Evolutionary conservation across 2,888 invertebrate genomes (phyloP).

Genomic region (Xylocampa areola): DNA sequence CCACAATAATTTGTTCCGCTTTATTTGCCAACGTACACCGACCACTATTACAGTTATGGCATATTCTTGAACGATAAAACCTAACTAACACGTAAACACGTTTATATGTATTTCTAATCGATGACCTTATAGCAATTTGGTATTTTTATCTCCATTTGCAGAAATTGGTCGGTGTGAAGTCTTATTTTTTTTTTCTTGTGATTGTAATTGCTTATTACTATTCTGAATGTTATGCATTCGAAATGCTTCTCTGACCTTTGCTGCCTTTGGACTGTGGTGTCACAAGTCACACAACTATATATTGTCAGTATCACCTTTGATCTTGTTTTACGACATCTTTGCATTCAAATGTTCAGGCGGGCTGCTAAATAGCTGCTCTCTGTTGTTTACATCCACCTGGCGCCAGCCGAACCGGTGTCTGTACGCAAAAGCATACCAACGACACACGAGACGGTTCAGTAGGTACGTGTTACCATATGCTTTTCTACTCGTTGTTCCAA

Average conservation of each 20-base stretch:
- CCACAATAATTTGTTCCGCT: constrained; percentile 74
- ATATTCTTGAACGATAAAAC: constrained; percentile 56
- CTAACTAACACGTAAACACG: constrained; percentile 30
- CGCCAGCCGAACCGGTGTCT: constrained; percentile 47
- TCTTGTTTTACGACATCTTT: constrained; percentile 41
- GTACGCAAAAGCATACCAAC: constrained; percentile 15
- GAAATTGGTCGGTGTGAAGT: neutral
- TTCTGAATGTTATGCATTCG: neutral
- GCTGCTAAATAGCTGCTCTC: constrained; percentile 49
- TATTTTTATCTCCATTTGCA: neutral
- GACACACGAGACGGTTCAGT: constrained; percentile 26
- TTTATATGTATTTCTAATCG: constrained; percentile 18
- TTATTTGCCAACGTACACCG: constrained; percentile 72
- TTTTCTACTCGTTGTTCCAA: constrained; percentile 10
- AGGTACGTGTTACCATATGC: constrained; percentile 22
- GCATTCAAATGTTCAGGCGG: constrained; percentile 29
- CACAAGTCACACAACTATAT: no score
- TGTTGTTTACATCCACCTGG: constrained; percentile 63
- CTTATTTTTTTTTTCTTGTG: neutral
- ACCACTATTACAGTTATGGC: constrained; percentile 60
- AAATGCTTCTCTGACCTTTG: constrained; percentile 24
- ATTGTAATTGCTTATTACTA: neutral
- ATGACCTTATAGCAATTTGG: constrained; percentile 8
- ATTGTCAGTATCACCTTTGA: constrained; percentile 53
- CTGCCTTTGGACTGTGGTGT: constrained; percentile 13